Percentiles rank a stretch among this genome's conserved stretches.
These are phyloP conservation scores for Phalacrocorax carbo DNA, from an alignment of 2,113 vertebrate species.

Conservation along the genomic window DNA sequence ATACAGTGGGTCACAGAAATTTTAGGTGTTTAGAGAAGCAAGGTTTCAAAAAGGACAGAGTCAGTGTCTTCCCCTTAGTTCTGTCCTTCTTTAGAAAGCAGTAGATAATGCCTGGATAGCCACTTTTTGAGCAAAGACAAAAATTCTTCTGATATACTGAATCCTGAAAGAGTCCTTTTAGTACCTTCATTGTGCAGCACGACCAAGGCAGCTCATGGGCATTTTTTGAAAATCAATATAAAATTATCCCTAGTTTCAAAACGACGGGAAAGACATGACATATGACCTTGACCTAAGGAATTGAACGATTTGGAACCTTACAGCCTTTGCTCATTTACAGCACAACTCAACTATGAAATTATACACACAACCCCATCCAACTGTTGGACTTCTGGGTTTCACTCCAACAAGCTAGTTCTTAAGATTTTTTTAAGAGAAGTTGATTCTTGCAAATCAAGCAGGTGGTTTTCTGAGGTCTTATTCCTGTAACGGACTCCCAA, in stretches of 20 bases:
- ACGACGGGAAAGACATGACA: background rate
- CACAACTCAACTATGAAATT: background rate
- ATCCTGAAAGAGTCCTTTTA: background rate
- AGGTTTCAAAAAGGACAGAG: background rate
- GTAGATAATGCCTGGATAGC: background rate
- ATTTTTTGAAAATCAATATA: background rate
- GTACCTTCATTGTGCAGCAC: background rate
- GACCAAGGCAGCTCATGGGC: background rate
- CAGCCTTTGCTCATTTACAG: background rate
- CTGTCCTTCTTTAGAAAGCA: background rate
- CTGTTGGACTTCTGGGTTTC: background rate
- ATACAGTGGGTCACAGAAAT: background rate
- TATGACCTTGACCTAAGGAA: background rate
- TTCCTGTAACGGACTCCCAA: background rate
- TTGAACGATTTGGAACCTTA: background rate
- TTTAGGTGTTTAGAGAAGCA: background rate
- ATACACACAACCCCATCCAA: background rate
- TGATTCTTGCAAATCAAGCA: background rate
- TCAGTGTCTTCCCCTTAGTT: background rate
- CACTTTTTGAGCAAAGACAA: background rate
- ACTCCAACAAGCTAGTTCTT: background rate
- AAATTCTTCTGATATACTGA: background rate
- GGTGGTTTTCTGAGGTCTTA: background rate
- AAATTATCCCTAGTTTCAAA: background rate
- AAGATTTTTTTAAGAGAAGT: background rate